These are phyloP conservation scores for Acanthurus lineatus DNA, from an alignment of 2,797 vertebrate species.

Conservation along the genomic window DNA sequence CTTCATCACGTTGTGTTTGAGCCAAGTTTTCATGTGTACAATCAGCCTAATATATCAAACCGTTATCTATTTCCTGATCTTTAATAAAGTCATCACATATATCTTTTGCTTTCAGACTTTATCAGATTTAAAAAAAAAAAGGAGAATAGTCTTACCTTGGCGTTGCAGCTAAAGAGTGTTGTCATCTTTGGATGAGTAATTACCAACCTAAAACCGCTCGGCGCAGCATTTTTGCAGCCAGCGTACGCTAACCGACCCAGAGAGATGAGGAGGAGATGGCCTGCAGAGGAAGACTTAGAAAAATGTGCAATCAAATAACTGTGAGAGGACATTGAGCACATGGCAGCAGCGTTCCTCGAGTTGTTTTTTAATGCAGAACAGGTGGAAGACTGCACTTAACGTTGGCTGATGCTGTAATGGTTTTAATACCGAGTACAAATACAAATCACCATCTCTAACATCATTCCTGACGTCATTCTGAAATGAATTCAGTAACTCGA, in stretches of 20 bases:
- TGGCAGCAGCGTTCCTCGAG: background rate
- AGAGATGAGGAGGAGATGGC: background rate
- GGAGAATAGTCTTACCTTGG: background rate
- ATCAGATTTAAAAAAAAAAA: slow-evolving; percentile 3
- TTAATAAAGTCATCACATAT: background rate
- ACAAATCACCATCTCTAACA: slow-evolving; percentile 49
- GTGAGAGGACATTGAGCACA: slow-evolving; percentile 3
- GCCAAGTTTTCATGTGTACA: background rate
- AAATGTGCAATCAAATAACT: background rate
- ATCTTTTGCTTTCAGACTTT: slow-evolving; percentile 15
- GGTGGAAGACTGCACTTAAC: slow-evolving; percentile 31
- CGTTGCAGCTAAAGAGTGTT: background rate
- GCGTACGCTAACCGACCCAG: background rate
- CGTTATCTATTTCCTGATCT: background rate
- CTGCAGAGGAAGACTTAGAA: background rate
- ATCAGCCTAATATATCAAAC: background rate
- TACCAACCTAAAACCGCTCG: background rate
- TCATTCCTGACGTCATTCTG: slow-evolving; percentile 34
- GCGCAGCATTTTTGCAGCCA: background rate
- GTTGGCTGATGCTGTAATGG: slow-evolving; percentile 34
- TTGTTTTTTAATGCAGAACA: slow-evolving; percentile 23
- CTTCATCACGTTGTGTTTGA: slow-evolving; percentile 1
- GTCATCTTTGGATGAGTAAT: slow-evolving; percentile 5
- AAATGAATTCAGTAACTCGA: slow-evolving; percentile 21
- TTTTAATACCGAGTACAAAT: slow-evolving; percentile 28